Evolutionary conservation across 2,797 vertebrate species (phyloP), one percentile per base, ranked within the genome.

Genomic region (Ctenopoma multispine): DNA sequence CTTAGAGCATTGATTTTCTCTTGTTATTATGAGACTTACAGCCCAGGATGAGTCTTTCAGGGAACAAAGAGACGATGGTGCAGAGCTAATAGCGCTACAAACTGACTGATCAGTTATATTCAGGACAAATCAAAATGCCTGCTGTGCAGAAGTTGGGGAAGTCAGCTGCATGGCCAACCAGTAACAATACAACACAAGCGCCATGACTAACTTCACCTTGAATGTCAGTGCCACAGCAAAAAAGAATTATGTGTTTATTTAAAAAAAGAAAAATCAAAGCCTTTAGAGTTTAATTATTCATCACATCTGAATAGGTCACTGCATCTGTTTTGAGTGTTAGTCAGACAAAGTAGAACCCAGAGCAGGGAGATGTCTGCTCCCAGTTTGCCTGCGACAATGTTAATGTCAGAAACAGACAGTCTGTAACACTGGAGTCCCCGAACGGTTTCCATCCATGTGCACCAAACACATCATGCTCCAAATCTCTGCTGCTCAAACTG

Each of bases 261-360:
- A 67, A 44, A 90, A 84, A 81, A 87, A 92, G 89, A 84, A 81
- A 87, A 92, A 91, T 88, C 84, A 81, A 79, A 90, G 77, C 76
- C 75, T 80, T 1, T 2, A n/a, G 57, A 72, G 65, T 91, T 92
- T 89, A 93, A 93, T 93, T 89, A 93, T 93, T 93, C 85, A 93
- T 89, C 79, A 53, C 79, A 72, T 89, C 76, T 92, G 93, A 93
- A 92, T 92, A 93, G 91, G 91, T 92, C 90, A 90, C 83, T 85
- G 86, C 79, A 87, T 92, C 87, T 91, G 87, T 90, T 90, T 90
- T 85, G 75, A 90, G 83, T 79, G 63, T 41, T 80, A 83, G 57
- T 81, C 82, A 88, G 89, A 83, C 82, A 75, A 84, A 84, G 85
- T 84, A 75, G 83, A 83, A 56, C 77, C 85, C 66, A 36, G 77